A percentile compares a stretch with the other conserved stretches of the same genome.
Evolutionary conservation across 2,797 vertebrate species (phyloP).

Genomic region (Mormyrops attenuatus): DNA sequence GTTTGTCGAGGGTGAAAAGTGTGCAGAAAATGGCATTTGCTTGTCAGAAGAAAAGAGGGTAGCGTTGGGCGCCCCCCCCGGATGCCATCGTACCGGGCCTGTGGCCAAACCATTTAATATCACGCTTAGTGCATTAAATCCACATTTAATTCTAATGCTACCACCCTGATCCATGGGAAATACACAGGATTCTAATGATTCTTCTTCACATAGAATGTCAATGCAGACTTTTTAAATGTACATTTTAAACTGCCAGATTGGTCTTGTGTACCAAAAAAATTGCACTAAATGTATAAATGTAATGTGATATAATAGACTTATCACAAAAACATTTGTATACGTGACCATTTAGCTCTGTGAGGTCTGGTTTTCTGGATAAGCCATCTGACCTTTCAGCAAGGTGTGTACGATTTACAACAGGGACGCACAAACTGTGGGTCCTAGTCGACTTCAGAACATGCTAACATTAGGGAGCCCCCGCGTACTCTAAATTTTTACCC

Average conservation of each 20-base stretch:
- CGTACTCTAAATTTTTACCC: not conserved
- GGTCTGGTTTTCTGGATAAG: not conserved
- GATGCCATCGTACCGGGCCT: slow-evolving; percentile 29
- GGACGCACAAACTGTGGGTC: not conserved
- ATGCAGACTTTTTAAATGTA: not conserved
- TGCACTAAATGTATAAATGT: not conserved
- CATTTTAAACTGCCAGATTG: not conserved
- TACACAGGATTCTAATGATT: slow-evolving; percentile 27
- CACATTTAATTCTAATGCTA: slow-evolving; percentile 41
- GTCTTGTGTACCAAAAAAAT: not conserved
- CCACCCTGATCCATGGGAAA: slow-evolving; percentile 28
- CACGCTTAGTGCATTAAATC: slow-evolving; percentile 47
- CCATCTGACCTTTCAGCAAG: not conserved
- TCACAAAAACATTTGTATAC: not conserved
- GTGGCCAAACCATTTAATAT: slow-evolving; percentile 42
- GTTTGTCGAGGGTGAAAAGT: slow-evolving; percentile 21
- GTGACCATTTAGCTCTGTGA: not conserved
- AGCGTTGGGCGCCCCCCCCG: slow-evolving; percentile 22
- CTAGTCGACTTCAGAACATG: not conserved
- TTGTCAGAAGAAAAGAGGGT: slow-evolving; percentile 24
- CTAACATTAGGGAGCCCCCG: not conserved
- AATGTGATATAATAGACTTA: not conserved
- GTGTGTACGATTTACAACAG: not conserved
- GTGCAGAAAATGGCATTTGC: slow-evolving; percentile 35
- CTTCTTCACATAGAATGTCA: not conserved